A percentile compares a stretch with the other conserved stretches of the same genome.
phyloP scores from a whole-genome alignment of 64 coral and sea anemone species.

The Dendrophyllia cribrosa region DNA sequence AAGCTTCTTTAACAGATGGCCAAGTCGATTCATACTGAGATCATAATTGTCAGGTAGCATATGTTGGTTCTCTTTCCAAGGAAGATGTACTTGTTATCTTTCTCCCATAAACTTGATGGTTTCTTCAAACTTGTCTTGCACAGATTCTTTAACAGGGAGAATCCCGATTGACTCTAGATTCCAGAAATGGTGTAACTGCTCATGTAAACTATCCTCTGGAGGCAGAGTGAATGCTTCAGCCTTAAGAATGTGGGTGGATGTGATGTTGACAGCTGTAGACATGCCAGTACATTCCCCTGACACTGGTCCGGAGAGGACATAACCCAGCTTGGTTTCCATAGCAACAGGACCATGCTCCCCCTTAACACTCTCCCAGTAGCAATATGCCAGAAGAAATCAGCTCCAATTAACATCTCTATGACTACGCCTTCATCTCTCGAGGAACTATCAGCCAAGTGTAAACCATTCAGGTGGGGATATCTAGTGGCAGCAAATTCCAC shows the following conservation, averaged over 20 bases:
- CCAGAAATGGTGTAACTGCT: constrained; percentile 49
- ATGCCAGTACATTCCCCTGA: background rate
- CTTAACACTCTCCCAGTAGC: constrained; percentile 24
- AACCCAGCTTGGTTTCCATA: too few species aligned
- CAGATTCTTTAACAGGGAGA: background rate
- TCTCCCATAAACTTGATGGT: background rate
- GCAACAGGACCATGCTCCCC: constrained; percentile 14
- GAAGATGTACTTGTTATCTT: constrained; percentile 31
- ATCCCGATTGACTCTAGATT: constrained; percentile 41
- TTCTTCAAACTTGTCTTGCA: constrained; percentile 23
- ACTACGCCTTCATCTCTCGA: background rate
- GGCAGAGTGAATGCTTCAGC: background rate
- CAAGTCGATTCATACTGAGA: constrained; percentile 33
- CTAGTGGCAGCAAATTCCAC: too few species aligned
- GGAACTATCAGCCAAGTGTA: too few species aligned
- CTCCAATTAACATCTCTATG: constrained; percentile 51
- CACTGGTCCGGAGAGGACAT: background rate
- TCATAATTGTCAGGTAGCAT: constrained; percentile 46
- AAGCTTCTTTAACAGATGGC: background rate
- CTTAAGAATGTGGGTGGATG: constrained; percentile 16
- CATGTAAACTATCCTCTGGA: background rate
- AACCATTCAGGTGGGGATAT: too few species aligned
- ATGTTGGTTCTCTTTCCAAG: constrained; percentile 14
- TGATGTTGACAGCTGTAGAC: background rate
- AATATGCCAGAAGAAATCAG: constrained; percentile 41